Base-by-base conservation (phyloP, 2,113 vertebrate genomes). In the Octodon degus region DNA sequence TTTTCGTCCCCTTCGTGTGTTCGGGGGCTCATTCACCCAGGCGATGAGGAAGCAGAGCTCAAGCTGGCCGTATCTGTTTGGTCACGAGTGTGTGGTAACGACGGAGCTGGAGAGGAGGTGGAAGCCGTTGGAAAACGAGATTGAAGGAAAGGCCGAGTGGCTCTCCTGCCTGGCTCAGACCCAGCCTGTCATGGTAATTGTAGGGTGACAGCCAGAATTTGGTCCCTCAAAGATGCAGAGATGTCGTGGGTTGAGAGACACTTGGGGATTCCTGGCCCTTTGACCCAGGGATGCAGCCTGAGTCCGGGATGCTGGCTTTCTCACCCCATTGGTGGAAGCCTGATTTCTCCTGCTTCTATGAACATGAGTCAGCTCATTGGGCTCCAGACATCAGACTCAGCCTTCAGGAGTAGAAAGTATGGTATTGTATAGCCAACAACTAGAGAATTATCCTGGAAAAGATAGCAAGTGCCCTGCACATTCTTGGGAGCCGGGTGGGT, bases 101-200 rank as follows among this genome's bases (percentile, higher is more conserved):
- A 34, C 19, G 63, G 43, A 43, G 30, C 37, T n/a, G 65, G 67
- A 60, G 32, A 91, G 65, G 50, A 32, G 32, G 67, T 34, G 30
- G 58, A 40, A 62, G 30, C 14, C 20, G 8, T 30, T 82, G 24
- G 22, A 34, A 40, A 80, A 4, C 9, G 24, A 32, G 53, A 27
- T 13, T 27, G 40, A 12, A 20, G 9, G 80, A 88, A 91, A 93
- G 47, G 43, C 34, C 20, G 0, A 12, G 30, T 24, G 32, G 7
- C 63, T 53, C 10, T 74, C 83, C 40, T 10, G 0, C 0, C 0
- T 40, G 70, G 17, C n/a, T 72, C 19, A 22, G 19, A 84, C 53
- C 25, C 5, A 67, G 30, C 16, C 8, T 0, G 1, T 27, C 58
- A 65, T 2, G 25, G 25, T 30, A 16, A 53, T 9, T 13, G 5